Evolutionary conservation across 2,113 vertebrate genomes (phyloP).

Genomic region (Rissa tridactyla): DNA sequence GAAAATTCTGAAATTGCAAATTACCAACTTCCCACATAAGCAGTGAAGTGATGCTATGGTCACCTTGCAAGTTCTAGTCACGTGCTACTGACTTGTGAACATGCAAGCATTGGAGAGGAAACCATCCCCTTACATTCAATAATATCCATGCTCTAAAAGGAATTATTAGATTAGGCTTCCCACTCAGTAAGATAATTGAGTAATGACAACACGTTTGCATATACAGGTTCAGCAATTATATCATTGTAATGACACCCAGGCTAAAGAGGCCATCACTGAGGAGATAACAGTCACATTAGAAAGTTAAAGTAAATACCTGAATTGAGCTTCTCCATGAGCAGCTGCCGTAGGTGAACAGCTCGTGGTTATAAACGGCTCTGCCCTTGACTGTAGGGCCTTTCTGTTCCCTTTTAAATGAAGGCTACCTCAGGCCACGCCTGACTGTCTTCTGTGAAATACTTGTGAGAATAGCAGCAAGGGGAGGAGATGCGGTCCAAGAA

Average conservation of each 20-base stretch:
- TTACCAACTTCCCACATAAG: neutral
- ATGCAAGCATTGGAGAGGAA: neutral
- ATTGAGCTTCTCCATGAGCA: constrained; percentile 25
- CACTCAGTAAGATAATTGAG: neutral
- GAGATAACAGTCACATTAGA: neutral
- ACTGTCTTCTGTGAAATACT: neutral
- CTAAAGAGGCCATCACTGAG: neutral
- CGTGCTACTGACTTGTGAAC: neutral
- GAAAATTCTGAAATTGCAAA: constrained; percentile 9
- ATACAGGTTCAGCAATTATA: neutral
- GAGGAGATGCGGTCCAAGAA: constrained; percentile 42
- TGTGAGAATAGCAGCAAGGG: neutral
- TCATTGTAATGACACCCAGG: neutral
- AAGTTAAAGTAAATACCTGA: constrained; percentile 16
- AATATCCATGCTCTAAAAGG: neutral
- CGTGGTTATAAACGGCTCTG: neutral
- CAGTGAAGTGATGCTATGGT: neutral
- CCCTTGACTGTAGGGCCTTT: neutral
- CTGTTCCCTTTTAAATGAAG: neutral
- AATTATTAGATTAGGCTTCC: neutral
- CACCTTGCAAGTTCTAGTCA: neutral
- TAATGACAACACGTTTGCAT: neutral
- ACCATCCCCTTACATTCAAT: neutral
- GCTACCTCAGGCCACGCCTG: neutral
- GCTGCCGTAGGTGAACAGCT: neutral